Percentiles rank a stretch among this genome's conserved stretches.
Evolutionary conservation across 2,797 vertebrate species (phyloP).

Genomic region (Fratercula arctica): DNA sequence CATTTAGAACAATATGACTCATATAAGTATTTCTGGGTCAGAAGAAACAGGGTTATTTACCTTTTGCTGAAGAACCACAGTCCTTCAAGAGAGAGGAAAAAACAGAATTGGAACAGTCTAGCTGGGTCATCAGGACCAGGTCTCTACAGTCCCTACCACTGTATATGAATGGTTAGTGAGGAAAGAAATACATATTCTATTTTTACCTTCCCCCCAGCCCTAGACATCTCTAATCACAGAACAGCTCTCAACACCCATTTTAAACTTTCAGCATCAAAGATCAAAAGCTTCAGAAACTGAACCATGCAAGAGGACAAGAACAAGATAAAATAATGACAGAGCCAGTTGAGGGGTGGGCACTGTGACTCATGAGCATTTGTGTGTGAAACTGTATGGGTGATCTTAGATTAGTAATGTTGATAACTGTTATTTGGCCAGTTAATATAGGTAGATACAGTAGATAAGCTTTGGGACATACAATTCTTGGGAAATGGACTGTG

Average conservation of each 20-base stretch:
- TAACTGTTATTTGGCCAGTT: background rate
- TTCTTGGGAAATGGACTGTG: background rate
- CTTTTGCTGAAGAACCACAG: slow-evolving; percentile 39
- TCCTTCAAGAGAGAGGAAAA: background rate
- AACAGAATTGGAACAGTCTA: slow-evolving; percentile 14
- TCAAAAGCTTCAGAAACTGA: background rate
- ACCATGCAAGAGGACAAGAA: background rate
- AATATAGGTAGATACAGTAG: background rate
- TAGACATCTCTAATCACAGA: background rate
- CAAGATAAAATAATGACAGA: background rate
- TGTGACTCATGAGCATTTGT: background rate
- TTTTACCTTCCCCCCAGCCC: background rate
- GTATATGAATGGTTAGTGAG: background rate
- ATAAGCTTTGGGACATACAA: background rate
- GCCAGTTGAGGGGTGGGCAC: background rate
- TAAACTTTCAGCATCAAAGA: background rate
- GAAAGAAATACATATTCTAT: background rate
- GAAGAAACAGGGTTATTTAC: slow-evolving; percentile 62
- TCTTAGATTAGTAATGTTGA: background rate
- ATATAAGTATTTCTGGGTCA: slow-evolving; percentile 61
- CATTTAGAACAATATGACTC: slow-evolving; percentile 67
- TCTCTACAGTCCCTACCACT: background rate
- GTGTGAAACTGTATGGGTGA: background rate
- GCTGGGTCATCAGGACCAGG: background rate
- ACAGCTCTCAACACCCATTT: background rate